Conservation (phyloP, 1,140 invertebrate species). For the Zaprionus tsacasi region DNA sequence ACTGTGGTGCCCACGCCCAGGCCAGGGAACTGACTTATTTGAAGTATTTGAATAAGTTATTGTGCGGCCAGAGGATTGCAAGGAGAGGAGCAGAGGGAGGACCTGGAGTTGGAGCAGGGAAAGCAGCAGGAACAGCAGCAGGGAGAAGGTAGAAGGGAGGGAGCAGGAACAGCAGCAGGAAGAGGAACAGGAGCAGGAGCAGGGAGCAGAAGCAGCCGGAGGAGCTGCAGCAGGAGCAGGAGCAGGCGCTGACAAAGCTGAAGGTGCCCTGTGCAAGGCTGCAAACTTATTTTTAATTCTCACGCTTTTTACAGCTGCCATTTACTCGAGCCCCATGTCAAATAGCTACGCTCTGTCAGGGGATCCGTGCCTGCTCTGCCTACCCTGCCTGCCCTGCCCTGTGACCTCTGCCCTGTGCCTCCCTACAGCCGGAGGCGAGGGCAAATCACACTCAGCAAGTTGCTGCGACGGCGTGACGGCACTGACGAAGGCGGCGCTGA, state of each 20-base stretch:
- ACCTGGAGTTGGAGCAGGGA: too few species aligned
- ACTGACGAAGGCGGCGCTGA: conserved; percentile 47
- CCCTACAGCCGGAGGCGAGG: background rate
- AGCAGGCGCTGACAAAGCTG: background rate
- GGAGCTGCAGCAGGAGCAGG: background rate
- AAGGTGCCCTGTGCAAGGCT: conserved; percentile 25
- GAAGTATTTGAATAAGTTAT: conserved; percentile 32
- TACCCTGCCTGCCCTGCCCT: background rate
- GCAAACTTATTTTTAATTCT: conserved; percentile 78
- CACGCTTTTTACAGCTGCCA: conserved; percentile 64
- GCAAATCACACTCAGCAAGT: conserved; percentile 35
- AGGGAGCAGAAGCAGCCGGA: too few species aligned
- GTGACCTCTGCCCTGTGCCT: background rate
- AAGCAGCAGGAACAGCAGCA: too few species aligned
- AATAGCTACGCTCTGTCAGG: conserved; percentile 39
- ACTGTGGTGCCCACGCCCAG: background rate
- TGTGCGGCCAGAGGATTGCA: background rate
- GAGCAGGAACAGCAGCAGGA: too few species aligned
- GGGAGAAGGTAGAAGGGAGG: too few species aligned
- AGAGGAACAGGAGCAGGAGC: too few species aligned
- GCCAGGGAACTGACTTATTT: conserved; percentile 16
- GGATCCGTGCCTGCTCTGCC: background rate
- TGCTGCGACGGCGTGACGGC: conserved; percentile 13
- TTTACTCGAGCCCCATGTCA: conserved; percentile 67
- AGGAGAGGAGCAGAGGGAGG: too few species aligned